These are phyloP conservation scores for Argyresthia goedartella DNA, from an alignment of 2,888 invertebrate species.

Conservation along the genomic window DNA sequence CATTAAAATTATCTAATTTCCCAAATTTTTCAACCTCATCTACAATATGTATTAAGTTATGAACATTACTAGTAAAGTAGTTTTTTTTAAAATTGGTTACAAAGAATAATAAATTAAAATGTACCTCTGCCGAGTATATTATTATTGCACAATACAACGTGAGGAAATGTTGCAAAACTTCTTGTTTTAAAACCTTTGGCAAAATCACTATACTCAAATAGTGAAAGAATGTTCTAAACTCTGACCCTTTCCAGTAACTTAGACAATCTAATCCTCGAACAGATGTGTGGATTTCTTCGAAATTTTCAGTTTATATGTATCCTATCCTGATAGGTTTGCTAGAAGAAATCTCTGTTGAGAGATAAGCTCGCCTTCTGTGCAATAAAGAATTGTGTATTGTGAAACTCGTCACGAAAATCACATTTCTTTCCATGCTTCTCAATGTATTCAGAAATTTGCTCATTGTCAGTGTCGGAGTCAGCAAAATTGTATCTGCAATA, in stretches of 20 bases:
- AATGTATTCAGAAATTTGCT: too few species aligned
- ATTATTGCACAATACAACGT: conserved; percentile 13
- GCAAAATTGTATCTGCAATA: too few species aligned
- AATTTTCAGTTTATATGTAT: conserved; percentile 9
- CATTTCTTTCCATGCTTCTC: too few species aligned
- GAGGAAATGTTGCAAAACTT: conserved; percentile 12
- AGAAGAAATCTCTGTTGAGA: too few species aligned
- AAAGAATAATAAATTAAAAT: conserved; percentile 11
- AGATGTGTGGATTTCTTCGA: conserved; percentile 14
- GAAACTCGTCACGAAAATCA: background rate
- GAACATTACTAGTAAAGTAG: conserved; percentile 15
- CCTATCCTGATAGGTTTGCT: too few species aligned
- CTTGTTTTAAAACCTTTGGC: conserved; percentile 6
- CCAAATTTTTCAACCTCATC: conserved; percentile 12
- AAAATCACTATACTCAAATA: conserved; percentile 14
- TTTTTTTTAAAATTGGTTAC: conserved; percentile 8
- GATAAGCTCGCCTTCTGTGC: background rate
- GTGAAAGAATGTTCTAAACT: conserved; percentile 14
- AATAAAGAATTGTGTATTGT: background rate
- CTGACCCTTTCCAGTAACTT: conserved; percentile 14
- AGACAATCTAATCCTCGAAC: conserved; percentile 12
- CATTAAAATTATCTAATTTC: conserved; percentile 8
- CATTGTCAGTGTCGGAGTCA: too few species aligned
- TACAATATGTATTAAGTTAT: conserved; percentile 12
- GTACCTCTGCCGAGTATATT: conserved; percentile 12